A percentile compares a stretch with the other conserved stretches of the same genome.
These are phyloP conservation scores for Microtus richardsoni DNA, from an alignment of 2,113 vertebrate genomes.

Conservation along the genomic window DNA sequence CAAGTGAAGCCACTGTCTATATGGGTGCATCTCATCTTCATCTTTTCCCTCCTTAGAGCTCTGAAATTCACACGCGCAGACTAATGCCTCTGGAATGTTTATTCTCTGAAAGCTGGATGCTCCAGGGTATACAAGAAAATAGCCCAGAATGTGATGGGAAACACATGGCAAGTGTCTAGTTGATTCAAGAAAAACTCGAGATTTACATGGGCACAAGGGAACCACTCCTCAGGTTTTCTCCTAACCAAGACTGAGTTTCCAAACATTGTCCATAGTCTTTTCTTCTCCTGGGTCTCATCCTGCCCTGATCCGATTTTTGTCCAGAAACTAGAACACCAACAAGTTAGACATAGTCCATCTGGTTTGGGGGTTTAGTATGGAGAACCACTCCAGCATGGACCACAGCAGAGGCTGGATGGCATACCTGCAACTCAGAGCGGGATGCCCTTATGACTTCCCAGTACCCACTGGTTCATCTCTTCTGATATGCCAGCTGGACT, in stretches of 20 bases:
- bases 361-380: neutral
- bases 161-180: slow-evolving; percentile 68
- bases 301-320: neutral
- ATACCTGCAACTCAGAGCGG: neutral
- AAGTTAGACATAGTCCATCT: neutral
- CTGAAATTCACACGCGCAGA: slow-evolving; percentile 58
- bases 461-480: neutral
- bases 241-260: neutral
- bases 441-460: neutral
- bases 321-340: neutral
- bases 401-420: neutral
- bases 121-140: slow-evolving; percentile 69
- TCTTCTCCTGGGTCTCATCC: neutral
- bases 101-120: slow-evolving; percentile 68
- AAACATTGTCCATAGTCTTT: neutral
- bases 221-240: slow-evolving; percentile 29
- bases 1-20: slow-evolving; percentile 1
- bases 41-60: slow-evolving; percentile 50
- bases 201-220: slow-evolving; percentile 43
- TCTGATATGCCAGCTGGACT: neutral
- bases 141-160: slow-evolving; percentile 65
- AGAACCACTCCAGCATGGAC: neutral
- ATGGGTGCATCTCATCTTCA: slow-evolving; percentile 34
- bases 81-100: slow-evolving; percentile 75
- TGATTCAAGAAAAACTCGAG: slow-evolving; percentile 31